Conservation (phyloP, 2,113 vertebrate species). For the Globicephala melas region DNA sequence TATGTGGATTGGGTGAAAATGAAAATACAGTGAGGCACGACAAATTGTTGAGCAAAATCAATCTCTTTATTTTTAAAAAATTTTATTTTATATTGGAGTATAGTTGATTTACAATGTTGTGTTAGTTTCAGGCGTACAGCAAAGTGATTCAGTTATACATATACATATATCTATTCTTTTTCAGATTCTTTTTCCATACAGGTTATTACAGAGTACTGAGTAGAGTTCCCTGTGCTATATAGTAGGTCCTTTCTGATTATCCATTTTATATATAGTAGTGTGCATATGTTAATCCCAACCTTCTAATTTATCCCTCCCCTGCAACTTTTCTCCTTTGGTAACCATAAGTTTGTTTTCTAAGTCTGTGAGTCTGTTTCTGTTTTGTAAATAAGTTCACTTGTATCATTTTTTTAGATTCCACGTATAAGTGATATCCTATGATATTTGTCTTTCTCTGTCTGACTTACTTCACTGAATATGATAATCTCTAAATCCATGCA, state of each 20-base stretch:
- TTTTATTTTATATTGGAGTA: not conserved
- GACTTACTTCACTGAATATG: not conserved
- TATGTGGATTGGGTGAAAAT: not conserved
- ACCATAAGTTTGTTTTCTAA: not conserved
- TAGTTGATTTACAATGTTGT: not conserved
- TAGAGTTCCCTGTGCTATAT: not conserved
- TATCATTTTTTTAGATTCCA: not conserved
- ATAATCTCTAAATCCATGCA: too few relatives aligned
- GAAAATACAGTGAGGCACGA: not conserved
- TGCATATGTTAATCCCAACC: not conserved
- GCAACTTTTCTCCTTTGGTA: not conserved
- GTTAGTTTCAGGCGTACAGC: not conserved
- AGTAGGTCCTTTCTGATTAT: not conserved
- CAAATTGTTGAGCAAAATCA: not conserved
- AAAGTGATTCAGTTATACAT: not conserved
- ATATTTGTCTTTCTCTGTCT: not conserved
- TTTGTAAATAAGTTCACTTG: not conserved
- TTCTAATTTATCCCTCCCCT: not conserved
- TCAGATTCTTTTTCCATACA: not conserved
- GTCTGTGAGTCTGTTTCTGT: not conserved
- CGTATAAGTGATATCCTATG: not conserved
- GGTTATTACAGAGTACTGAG: not conserved
- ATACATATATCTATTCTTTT: not conserved
- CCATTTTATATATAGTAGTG: not conserved
- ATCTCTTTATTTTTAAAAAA: not conserved